These are phyloP conservation scores for Babylonia areolata DNA, from an alignment of 1,140 invertebrate genomes.

Conservation along the genomic window DNA sequence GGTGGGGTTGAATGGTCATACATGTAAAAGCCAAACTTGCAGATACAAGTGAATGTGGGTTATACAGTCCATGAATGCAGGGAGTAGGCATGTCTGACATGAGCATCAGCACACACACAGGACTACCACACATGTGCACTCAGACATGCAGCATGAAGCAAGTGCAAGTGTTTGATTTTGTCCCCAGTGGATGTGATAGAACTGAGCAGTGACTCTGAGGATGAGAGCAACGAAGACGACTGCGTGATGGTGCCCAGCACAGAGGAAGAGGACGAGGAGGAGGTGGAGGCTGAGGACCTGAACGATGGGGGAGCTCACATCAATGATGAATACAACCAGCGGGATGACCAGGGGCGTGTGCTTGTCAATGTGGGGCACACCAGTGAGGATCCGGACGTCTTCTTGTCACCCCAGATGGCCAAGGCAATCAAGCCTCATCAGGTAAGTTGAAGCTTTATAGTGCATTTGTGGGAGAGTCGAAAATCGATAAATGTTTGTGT, in stretches of 20 bases:
- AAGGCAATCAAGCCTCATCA: slow-evolving; percentile 97
- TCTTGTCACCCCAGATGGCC: slow-evolving; percentile 93
- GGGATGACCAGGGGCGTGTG: slow-evolving; percentile 93
- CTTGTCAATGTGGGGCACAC: slow-evolving; percentile 98
- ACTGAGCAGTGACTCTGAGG: slow-evolving; percentile 72
- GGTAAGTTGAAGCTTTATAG: slow-evolving; percentile 75
- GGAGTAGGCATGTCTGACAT: too few relatives aligned
- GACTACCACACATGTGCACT: too few relatives aligned
- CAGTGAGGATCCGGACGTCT: slow-evolving; percentile 93
- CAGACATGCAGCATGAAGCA: too few relatives aligned
- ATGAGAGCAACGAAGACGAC: slow-evolving; percentile 74
- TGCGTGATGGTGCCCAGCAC: slow-evolving; percentile 64
- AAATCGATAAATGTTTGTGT: too few relatives aligned
- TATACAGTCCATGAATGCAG: too few relatives aligned
- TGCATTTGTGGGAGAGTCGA: too few relatives aligned
- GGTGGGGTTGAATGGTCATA: too few relatives aligned
- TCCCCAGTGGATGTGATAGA: slow-evolving; percentile 61
- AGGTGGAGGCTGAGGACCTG: slow-evolving; percentile 81
- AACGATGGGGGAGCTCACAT: slow-evolving; percentile 76
- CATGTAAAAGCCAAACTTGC: too few relatives aligned
- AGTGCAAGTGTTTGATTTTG: neutral
- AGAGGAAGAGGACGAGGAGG: slow-evolving; percentile 66
- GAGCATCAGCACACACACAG: too few relatives aligned
- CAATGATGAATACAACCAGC: slow-evolving; percentile 88
- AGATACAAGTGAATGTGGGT: too few relatives aligned